A percentile compares a stretch with the other conserved stretches of the same genome.
phyloP scores from a whole-genome alignment of 2,113 vertebrate genomes.

The Eulemur rufifrons region DNA sequence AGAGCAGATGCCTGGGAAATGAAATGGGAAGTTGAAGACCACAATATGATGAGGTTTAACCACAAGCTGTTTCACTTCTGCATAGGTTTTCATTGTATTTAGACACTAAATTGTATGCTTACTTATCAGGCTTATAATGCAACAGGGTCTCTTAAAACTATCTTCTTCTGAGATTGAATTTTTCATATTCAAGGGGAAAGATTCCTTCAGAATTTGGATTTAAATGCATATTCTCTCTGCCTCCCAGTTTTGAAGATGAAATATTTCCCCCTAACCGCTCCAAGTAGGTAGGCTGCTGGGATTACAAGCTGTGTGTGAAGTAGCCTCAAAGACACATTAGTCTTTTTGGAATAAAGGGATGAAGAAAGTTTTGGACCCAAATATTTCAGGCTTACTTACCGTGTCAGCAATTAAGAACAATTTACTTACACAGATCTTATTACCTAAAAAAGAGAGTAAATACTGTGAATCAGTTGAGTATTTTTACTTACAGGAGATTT shows the following conservation, averaged over 20 bases:
- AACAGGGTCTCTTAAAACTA: background rate
- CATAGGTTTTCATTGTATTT: conserved; percentile 46
- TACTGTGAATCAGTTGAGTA: background rate
- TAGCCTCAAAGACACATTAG: background rate
- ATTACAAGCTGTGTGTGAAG: background rate
- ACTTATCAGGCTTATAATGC: background rate
- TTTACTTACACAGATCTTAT: background rate
- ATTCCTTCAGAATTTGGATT: background rate
- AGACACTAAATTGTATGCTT: background rate
- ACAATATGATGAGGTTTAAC: conserved; percentile 72
- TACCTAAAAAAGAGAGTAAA: conserved; percentile 18
- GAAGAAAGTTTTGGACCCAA: background rate
- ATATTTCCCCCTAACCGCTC: background rate
- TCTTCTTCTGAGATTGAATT: conserved; percentile 27
- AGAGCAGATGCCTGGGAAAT: conserved; percentile 54
- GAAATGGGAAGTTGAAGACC: conserved; percentile 69
- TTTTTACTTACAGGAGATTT: conserved; percentile 32
- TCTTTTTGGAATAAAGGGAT: background rate
- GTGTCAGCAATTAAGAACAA: background rate
- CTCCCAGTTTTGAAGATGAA: conserved; percentile 2
- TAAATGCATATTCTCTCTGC: background rate
- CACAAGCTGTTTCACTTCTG: conserved; percentile 66
- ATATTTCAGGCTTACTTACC: background rate
- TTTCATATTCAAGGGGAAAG: conserved; percentile 20
- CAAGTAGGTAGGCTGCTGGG: background rate